Percentiles rank a stretch among this genome's conserved stretches.
Evolutionary conservation across 2,113 vertebrate genomes (phyloP).

Genomic region (Anhinga rufa): DNA sequence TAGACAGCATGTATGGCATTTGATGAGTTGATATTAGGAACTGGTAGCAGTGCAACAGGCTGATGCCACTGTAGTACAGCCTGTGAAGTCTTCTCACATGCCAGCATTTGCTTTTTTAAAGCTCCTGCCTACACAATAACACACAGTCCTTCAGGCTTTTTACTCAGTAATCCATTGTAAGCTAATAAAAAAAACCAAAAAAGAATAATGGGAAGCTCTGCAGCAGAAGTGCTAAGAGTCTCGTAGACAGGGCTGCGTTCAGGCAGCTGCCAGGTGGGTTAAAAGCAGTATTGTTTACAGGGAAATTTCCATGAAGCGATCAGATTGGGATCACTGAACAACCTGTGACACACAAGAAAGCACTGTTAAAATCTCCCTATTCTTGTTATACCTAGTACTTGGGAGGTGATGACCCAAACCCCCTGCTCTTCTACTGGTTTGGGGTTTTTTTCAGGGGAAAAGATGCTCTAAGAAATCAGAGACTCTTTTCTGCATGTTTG

Average conservation of each 20-base stretch:
- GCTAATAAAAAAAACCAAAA: neutral
- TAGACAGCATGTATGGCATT: neutral
- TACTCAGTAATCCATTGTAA: neutral
- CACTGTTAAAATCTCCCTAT: neutral
- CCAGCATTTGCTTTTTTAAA: neutral
- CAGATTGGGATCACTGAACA: neutral
- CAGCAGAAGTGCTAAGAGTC: neutral
- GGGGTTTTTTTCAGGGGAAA: neutral
- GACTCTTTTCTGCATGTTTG: neutral
- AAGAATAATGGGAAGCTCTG: neutral
- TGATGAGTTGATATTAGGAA: neutral
- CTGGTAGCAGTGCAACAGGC: neutral
- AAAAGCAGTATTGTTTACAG: neutral
- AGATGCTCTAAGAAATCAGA: neutral
- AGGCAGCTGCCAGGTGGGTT: neutral
- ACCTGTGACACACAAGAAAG: neutral
- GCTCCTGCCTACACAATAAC: neutral
- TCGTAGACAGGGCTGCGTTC: neutral
- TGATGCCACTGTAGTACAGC: neutral
- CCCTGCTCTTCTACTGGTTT: accelerated
- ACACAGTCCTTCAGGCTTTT: neutral
- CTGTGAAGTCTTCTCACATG: neutral
- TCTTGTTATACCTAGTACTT: neutral
- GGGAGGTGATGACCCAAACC: neutral
- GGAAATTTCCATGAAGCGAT: neutral